phyloP scores from a whole-genome alignment of 2,888 invertebrate species.

The Caenorhabditis zanzibari region DNA sequence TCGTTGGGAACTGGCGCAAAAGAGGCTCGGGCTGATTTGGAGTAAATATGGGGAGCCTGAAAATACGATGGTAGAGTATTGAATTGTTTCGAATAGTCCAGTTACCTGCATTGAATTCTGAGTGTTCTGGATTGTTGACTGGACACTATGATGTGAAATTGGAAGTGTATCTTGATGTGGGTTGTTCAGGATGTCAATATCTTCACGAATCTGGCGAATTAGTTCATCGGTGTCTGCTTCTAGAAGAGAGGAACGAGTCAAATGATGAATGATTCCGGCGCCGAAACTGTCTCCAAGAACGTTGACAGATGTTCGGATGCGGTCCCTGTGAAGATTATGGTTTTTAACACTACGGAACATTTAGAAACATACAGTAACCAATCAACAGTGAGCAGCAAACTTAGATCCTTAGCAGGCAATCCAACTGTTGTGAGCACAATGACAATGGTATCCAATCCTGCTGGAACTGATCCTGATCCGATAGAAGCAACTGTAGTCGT shows the following conservation, averaged over 20 bases:
- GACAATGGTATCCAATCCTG: conserved; percentile 88
- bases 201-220: conserved; percentile 79
- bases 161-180: conserved; percentile 58
- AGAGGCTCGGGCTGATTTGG: conserved; percentile 64
- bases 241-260: conserved; percentile 76
- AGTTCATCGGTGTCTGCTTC: conserved; percentile 82
- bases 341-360: background rate
- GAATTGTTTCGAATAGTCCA: background rate
- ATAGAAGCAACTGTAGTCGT: conserved; percentile 88
- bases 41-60: conserved; percentile 40
- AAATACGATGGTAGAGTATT: background rate
- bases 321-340: conserved; percentile 71
- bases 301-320: conserved; percentile 82
- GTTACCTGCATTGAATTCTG: conserved; percentile 33
- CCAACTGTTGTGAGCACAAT: conserved; percentile 88
- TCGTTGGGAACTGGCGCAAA: conserved; percentile 65
- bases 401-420: conserved; percentile 87
- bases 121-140: conserved; percentile 58
- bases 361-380: conserved; percentile 87
- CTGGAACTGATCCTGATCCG: conserved; percentile 88
- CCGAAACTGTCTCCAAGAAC: conserved; percentile 83
- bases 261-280: conserved; percentile 83
- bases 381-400: conserved; percentile 87
- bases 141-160: conserved; percentile 53
- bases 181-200: conserved; percentile 74